Conservation (phyloP, 2,797 vertebrate species). For the Peromyscus nudipes region DNA sequence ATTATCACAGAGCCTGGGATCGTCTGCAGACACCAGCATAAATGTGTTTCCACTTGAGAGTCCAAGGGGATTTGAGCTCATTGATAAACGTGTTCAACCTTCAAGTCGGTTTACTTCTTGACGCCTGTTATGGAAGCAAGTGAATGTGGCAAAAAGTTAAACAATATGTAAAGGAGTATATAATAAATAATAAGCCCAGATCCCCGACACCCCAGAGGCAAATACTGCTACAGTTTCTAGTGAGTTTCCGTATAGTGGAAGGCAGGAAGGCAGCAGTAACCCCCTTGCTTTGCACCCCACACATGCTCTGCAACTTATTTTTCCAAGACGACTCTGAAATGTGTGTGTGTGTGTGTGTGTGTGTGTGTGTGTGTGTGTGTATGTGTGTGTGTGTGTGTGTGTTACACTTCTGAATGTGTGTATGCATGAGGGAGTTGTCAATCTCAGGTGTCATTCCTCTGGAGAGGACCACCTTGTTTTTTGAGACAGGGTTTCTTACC, state of each 20-base stretch:
- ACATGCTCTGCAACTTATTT: slow-evolving; percentile 45
- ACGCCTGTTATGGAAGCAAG: slow-evolving; percentile 50
- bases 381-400: neutral
- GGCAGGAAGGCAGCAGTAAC: slow-evolving; percentile 4
- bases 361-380: neutral
- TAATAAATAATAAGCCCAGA: slow-evolving; percentile 10
- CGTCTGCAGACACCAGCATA: slow-evolving; percentile 1
- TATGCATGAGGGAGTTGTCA: no score
- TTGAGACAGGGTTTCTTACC: neutral
- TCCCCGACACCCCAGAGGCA: neutral
- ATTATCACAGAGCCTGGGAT: slow-evolving; percentile 58
- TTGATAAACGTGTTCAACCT: slow-evolving; percentile 27
- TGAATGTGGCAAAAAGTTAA: neutral
- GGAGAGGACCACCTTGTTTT: neutral
- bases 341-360: neutral
- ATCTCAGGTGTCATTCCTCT: neutral
- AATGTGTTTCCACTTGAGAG: slow-evolving; percentile 57
- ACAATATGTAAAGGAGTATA: neutral
- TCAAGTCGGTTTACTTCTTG: slow-evolving; percentile 57
- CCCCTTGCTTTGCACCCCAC: neutral
- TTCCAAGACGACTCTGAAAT: slow-evolving; percentile 28
- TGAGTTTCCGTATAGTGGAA: neutral
- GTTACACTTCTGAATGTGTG: neutral
- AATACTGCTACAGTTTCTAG: slow-evolving; percentile 7
- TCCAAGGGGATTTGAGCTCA: slow-evolving; percentile 50